phyloP scores from a whole-genome alignment of 2,797 vertebrate species.

The Lepilemur septentrionalis region DNA sequence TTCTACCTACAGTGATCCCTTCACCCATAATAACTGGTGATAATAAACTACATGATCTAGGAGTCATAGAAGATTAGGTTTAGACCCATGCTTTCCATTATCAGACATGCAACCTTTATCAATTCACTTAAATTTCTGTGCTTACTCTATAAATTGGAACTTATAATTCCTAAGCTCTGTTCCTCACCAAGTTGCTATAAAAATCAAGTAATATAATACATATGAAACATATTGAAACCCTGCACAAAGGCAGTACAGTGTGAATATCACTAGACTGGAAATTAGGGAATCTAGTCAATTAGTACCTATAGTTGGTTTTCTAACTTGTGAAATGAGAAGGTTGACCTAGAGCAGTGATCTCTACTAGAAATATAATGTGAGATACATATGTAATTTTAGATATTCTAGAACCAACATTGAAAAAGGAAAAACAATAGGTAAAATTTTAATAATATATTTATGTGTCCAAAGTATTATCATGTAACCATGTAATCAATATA shows the following conservation, averaged over 20 bases:
- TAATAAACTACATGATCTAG: background rate
- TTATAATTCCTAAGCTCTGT: background rate
- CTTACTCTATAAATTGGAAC: background rate
- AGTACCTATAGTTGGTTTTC: background rate
- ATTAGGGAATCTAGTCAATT: background rate
- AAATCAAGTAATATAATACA: background rate
- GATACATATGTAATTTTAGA: background rate
- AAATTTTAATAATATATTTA: background rate
- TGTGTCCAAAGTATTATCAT: background rate
- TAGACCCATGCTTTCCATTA: background rate
- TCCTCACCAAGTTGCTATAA: background rate
- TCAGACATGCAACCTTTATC: background rate
- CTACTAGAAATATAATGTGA: background rate
- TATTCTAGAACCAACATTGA: background rate
- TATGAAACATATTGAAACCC: background rate
- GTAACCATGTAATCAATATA: background rate
- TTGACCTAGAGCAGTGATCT: background rate
- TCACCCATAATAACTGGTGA: background rate
- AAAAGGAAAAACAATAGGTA: background rate
- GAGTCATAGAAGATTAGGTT: background rate
- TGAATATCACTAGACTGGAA: background rate
- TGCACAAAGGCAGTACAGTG: background rate
- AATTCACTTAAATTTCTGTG: background rate
- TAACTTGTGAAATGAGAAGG: background rate
- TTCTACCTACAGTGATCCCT: background rate